Evolutionary conservation across 2,797 vertebrate species (phyloP), one percentile per base, ranked within the genome.

Genomic region (Melanotaenia pygmaea): DNA sequence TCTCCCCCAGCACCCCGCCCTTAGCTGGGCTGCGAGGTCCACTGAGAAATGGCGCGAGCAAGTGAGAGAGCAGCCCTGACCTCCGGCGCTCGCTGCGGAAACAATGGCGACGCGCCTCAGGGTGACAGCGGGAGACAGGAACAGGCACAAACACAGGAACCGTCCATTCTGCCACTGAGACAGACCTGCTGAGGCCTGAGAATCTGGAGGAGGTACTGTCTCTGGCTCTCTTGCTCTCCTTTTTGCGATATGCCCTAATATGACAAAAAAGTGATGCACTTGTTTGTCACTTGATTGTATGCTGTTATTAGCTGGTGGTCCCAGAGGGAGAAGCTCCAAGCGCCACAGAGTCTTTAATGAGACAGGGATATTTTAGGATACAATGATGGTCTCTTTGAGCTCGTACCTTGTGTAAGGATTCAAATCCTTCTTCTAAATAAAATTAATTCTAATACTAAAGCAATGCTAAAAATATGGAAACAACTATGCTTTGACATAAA

Each of bases 121-220:
- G 74, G 89, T 95, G 95, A 94, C 94, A 95, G 93, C 93, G 64
- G 94, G 94, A 94, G 94, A 94, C 95, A 95, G 93, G 94, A 95
- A 95, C 92, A 93, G 75, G 88, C 92, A 95, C 94, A 95, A 95
- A 95, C 91, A 94, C 94, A 94, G 94, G 93, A 95, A 95, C 94
- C 38, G 75, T 86, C 88, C 84, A 81, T 89, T 91, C 88, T 93
- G 92, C 90, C 91, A 91, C 80, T 59, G 91, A 92, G 86, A 86
- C 90, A 81, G 84, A 80, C 84, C 89, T 79, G 82, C 79, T 10
- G 70, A 76, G 83, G 81, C 86, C 81, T 85, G 88, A 91, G 89
- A 92, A 86, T 86, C 77, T 78, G 83, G 77, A 81, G 81, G 85
- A 84, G 86, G 85, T 77, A 77, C 82, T 70, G 68, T 79, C 81